phyloP scores from a whole-genome alignment of 1,140 invertebrate genomes.

The Branchinecta lynchi region DNA sequence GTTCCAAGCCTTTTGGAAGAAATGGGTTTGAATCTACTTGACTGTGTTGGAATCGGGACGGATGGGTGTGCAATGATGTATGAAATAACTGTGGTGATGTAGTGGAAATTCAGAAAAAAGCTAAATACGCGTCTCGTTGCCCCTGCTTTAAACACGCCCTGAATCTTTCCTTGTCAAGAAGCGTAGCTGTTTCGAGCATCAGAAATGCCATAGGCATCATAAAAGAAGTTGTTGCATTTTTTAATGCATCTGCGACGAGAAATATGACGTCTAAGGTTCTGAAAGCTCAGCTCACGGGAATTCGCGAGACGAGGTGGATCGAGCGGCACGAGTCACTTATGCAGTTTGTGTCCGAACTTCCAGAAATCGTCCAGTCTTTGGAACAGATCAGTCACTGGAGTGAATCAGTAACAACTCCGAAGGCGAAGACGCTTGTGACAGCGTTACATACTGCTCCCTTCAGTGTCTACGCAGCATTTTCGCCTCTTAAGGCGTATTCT shows the following conservation, averaged over 20 bases:
- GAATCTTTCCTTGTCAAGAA: slow-evolving; percentile 9
- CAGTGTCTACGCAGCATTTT: too few species aligned
- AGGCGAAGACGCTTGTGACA: too few species aligned
- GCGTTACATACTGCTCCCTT: too few species aligned
- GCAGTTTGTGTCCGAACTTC: slow-evolving; percentile 8
- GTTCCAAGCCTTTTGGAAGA: too few species aligned
- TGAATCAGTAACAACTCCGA: background rate
- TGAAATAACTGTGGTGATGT: slow-evolving; percentile 6
- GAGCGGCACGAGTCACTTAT: too few species aligned
- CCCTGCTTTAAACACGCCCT: slow-evolving; percentile 4
- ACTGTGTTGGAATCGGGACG: background rate
- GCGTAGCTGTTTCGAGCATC: slow-evolving; percentile 4
- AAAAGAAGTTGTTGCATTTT: slow-evolving; percentile 7
- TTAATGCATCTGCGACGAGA: slow-evolving; percentile 6
- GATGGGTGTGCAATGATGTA: slow-evolving; percentile 5
- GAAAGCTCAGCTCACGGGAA: too few species aligned
- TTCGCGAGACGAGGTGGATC: too few species aligned
- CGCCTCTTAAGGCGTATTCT: too few species aligned
- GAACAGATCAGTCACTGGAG: slow-evolving; percentile 1
- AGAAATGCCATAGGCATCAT: slow-evolving; percentile 9
- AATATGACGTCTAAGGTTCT: background rate
- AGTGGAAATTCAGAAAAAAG: slow-evolving; percentile 2
- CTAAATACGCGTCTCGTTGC: slow-evolving; percentile 1
- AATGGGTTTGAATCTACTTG: background rate
- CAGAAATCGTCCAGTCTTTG: slow-evolving; percentile 9